Percentiles rank a stretch among this genome's conserved stretches.
Evolutionary conservation across 2,113 vertebrate species (phyloP).

Genomic region (Cyphomyrus plagiostoma): DNA sequence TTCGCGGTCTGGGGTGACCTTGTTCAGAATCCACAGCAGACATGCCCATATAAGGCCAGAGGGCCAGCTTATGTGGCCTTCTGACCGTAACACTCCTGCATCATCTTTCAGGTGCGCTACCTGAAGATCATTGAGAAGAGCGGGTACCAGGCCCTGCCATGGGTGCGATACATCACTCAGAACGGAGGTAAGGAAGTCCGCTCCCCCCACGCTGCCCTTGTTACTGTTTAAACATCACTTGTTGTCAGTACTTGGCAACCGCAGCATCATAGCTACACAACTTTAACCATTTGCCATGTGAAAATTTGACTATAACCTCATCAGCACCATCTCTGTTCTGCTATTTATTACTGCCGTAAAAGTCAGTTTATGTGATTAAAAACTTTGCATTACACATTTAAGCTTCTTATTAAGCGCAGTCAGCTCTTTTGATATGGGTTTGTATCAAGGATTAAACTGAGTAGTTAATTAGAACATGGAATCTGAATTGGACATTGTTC

Average conservation of each 20-base stretch:
- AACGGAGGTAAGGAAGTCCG: slow-evolving; percentile 63
- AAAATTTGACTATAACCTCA: neutral
- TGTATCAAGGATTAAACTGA: neutral
- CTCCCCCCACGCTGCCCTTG: neutral
- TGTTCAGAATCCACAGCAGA: neutral
- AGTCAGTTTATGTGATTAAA: neutral
- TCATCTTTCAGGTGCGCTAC: slow-evolving; percentile 59
- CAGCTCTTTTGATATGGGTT: neutral
- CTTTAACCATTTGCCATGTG: neutral
- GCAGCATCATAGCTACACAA: neutral
- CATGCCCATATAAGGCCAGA: neutral
- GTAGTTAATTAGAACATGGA: neutral
- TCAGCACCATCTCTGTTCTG: neutral
- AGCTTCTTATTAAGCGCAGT: neutral
- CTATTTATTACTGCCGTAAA: neutral
- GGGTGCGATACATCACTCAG: slow-evolving; percentile 79
- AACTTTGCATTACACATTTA: neutral
- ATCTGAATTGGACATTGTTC: neutral
- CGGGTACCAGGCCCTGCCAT: slow-evolving; percentile 53
- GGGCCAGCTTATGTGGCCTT: neutral
- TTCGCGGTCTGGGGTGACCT: neutral
- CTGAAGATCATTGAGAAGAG: slow-evolving; percentile 79
- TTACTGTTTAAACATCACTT: neutral
- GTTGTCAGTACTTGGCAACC: neutral
- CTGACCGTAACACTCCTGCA: neutral